Percentiles rank a stretch among this genome's conserved stretches.
phyloP scores from a whole-genome alignment of 2,113 vertebrate genomes.

The Callionymus lyra region DNA sequence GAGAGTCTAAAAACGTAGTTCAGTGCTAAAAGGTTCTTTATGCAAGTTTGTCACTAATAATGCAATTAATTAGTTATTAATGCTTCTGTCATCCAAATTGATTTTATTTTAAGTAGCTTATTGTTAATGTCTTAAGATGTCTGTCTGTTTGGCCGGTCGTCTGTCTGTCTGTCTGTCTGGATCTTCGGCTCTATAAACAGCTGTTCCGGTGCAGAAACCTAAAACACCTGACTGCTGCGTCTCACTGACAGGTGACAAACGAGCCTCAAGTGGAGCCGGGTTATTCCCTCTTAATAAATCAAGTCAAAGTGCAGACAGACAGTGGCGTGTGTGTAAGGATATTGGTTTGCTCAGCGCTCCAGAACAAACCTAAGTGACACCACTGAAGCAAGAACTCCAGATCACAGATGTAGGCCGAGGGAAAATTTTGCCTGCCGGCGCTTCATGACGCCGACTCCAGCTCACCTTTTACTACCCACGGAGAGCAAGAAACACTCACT shows the following conservation, averaged over 20 bases:
- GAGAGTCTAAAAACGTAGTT: no score
- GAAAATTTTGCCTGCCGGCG: constrained; percentile 39
- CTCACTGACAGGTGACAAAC: constrained; percentile 64
- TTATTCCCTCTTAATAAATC: constrained; percentile 60
- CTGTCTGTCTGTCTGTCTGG: no score
- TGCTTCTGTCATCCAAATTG: no score
- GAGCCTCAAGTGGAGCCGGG: constrained; percentile 44
- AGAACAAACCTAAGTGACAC: constrained; percentile 60
- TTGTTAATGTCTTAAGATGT: no score
- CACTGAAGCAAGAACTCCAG: constrained; percentile 50
- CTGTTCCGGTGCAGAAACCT: constrained; percentile 5
- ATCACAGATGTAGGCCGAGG: constrained; percentile 39
- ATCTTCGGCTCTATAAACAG: constrained; percentile 8
- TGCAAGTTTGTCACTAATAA: no score
- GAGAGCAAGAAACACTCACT: constrained; percentile 16
- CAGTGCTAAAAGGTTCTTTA: no score
- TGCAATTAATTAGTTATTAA: no score
- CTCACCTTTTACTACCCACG: constrained; percentile 37
- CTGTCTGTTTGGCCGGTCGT: no score
- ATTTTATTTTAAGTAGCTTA: no score
- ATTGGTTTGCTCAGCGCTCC: constrained; percentile 64
- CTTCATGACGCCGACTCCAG: constrained; percentile 39
- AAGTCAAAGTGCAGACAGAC: constrained; percentile 53
- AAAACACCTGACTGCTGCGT: constrained; percentile 59
- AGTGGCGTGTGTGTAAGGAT: constrained; percentile 52